Conservation (phyloP, 2,797 vertebrate species). For the Manis crassicaudata region DNA sequence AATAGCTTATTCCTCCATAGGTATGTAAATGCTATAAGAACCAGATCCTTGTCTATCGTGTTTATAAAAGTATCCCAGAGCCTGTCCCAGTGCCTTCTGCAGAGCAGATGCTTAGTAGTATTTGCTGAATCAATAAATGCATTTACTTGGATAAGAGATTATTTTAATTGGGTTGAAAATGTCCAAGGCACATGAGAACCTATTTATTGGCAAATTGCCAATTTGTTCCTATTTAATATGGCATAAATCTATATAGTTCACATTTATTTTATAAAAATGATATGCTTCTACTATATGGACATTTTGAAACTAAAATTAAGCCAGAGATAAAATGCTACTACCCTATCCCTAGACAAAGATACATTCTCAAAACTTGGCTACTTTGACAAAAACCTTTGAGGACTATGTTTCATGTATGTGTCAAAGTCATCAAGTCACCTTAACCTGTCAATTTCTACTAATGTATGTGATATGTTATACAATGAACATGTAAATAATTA, state of each 20-base stretch:
- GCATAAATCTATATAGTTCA: background rate
- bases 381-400: conserved; percentile 4
- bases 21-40: background rate
- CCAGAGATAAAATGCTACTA: conserved; percentile 14
- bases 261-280: conserved; percentile 2
- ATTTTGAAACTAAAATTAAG: conserved; percentile 9
- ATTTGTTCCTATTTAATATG: background rate
- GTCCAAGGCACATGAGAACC: background rate
- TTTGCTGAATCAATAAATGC: background rate
- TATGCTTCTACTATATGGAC: background rate
- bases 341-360: background rate
- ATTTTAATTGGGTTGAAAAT: conserved; percentile 36
- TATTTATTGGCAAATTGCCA: background rate
- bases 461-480: background rate
- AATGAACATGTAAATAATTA: background rate
- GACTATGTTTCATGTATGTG: background rate
- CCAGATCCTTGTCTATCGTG: background rate
- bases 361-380: background rate
- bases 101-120: background rate
- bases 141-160: background rate
- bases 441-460: background rate
- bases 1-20: background rate
- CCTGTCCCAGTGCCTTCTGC: background rate
- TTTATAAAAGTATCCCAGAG: background rate
- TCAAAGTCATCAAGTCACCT: background rate